These are phyloP conservation scores for Parazoanthus swiftii DNA, from an alignment of 92 coral and sea anemone species.

Conservation along the genomic window DNA sequence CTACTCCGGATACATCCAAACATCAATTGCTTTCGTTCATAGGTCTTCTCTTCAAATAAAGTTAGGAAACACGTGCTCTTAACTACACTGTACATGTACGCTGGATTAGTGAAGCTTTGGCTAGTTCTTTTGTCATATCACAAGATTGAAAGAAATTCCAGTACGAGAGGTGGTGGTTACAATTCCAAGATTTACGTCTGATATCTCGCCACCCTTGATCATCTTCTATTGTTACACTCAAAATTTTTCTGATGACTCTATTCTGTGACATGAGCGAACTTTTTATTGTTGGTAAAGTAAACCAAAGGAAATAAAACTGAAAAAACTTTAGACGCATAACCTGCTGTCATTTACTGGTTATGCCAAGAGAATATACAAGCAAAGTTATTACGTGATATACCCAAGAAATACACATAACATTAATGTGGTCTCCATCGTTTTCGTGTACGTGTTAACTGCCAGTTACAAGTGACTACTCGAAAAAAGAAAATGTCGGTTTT, in stretches of 20 bases:
- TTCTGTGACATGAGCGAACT: not conserved
- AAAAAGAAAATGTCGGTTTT: not conserved
- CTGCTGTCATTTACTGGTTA: not conserved
- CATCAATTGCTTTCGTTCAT: too few species aligned
- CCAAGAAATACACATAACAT: not conserved
- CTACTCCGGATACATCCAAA: too few species aligned
- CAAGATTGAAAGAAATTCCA: not conserved
- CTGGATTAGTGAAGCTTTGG: not conserved
- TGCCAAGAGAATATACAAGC: not conserved
- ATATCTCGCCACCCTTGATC: not conserved
- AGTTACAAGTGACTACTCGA: not conserved
- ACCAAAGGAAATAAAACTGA: too few species aligned
- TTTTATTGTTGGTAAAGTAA: too few species aligned
- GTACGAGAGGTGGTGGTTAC: not conserved
- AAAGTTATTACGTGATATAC: not conserved
- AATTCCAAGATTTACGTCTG: not conserved
- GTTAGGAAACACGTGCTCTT: not conserved
- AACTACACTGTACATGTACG: not conserved
- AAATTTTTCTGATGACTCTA: not conserved
- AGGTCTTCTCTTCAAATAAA: too few species aligned
- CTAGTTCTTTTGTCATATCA: not conserved
- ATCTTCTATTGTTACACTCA: not conserved
- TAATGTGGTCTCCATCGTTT: not conserved
- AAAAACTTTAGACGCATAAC: not conserved
- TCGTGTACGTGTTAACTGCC: not conserved